Evolutionary conservation across 2,113 vertebrate species (phyloP), one percentile per base, ranked within the genome.

Genomic region (Neogobius melanostomus): DNA sequence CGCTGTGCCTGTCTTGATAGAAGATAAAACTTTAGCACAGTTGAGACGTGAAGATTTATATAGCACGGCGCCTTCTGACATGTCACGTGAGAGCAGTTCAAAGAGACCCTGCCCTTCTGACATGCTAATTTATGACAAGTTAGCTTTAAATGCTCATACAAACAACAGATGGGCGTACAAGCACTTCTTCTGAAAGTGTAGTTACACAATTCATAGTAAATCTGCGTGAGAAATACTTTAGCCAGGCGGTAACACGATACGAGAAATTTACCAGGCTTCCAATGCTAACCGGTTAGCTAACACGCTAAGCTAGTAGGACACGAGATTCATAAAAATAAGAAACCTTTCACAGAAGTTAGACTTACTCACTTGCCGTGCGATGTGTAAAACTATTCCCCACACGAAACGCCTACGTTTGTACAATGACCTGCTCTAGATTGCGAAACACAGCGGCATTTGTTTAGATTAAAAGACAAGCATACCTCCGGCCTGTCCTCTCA

Each of bases 211-310:
- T 7, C 46, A 1, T 6, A 9, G 48, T 44, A 14, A 21, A 14
- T 44, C 6, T 5, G 8, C 28, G 28, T 36, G 28, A 36, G 28
- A 77, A 69, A 10, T 6, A 49, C 46, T 56, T 62, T 12, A n/a
- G 53, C 74, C 66, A 61, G 16, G 60, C 14, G 64, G 69, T 74
- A 52, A 78, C 15, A 17, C 75, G 64, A 81, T 63, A 52, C 72
- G 66, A 62, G 21, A 11, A 73, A 51, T 60, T 72, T 59, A 71
- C 46, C 75, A 59, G 56, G 7, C 56, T 59, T 54, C 74, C 78
- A 70, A 80, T 82, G 85, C 87, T 88, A 89, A 85, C 88, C 87
- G 90, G 90, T 73, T 90, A 90, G 87, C 82, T 71, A 49, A 42
- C 57, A 60, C 67, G 81, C 9, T 63, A 72, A 76, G 83, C 71